These are phyloP conservation scores for Neogobius melanostomus DNA, from an alignment of 2,113 vertebrate genomes.

Conservation along the genomic window DNA sequence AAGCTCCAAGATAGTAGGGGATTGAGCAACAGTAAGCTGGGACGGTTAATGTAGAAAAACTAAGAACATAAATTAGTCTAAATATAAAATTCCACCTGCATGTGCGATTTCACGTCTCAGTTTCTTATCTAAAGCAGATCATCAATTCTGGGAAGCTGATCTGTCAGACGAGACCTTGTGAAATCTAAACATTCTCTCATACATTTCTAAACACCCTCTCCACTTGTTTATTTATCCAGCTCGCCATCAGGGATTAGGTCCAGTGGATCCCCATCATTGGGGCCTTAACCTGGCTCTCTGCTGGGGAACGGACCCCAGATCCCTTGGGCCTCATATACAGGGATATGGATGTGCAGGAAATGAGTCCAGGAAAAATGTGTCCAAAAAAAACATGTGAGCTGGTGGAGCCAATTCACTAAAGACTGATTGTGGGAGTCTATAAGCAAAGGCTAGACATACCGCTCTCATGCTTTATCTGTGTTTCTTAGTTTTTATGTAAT, in stretches of 20 bases:
- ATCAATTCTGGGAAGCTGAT: conserved; percentile 40
- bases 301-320: conserved; percentile 27
- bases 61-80: background rate
- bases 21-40: background rate
- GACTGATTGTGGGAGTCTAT: conserved; percentile 31
- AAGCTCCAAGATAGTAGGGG: background rate
- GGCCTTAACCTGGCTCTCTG: conserved; percentile 21
- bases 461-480: background rate
- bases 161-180: conserved; percentile 27
- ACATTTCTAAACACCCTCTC: conserved; percentile 69
- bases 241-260: conserved; percentile 36
- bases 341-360: conserved; percentile 58
- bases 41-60: background rate
- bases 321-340: conserved; percentile 38
- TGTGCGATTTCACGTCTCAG: background rate
- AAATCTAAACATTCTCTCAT: conserved; percentile 57
- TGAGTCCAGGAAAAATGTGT: conserved; percentile 51
- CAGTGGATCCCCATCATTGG: conserved; percentile 23
- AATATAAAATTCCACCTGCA: background rate
- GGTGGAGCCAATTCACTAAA: conserved; percentile 34
- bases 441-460: conserved; percentile 12
- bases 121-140: conserved; percentile 10
- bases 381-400: conserved; percentile 64
- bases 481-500: background rate
- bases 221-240: conserved; percentile 67